Percentiles rank a stretch among this genome's conserved stretches.
phyloP scores from a whole-genome alignment of 2,797 vertebrate genomes.

The Telmatherina bonti region DNA sequence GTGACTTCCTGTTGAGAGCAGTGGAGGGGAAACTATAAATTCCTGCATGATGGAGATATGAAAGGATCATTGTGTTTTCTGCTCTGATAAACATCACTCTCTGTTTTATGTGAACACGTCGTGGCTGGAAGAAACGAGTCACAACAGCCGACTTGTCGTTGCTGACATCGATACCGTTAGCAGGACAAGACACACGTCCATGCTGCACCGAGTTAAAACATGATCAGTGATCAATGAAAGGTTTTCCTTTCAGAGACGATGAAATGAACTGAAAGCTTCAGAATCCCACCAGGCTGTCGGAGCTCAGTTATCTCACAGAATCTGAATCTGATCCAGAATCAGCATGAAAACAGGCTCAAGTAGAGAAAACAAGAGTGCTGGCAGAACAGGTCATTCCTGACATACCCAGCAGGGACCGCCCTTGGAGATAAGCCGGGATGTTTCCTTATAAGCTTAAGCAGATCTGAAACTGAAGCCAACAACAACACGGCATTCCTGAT shows the following conservation, averaged over 20 bases:
- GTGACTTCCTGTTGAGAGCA: constrained; percentile 66
- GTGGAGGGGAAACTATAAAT: constrained; percentile 56
- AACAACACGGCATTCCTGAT: background rate
- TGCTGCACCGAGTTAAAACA: too few species aligned
- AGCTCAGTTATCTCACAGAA: constrained; percentile 4
- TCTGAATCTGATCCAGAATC: constrained; percentile 16
- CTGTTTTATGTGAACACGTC: constrained; percentile 14
- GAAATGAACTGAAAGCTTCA: background rate
- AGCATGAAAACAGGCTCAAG: background rate
- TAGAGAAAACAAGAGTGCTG: background rate
- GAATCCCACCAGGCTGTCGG: background rate
- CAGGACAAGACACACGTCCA: background rate
- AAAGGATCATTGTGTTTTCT: constrained; percentile 45
- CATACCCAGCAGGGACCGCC: background rate
- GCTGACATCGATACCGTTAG: background rate
- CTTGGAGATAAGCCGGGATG: constrained; percentile 13
- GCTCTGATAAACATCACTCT: constrained; percentile 30
- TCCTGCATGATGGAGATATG: constrained; percentile 54
- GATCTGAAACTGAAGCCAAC: background rate
- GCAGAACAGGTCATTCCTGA: constrained; percentile 31
- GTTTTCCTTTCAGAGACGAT: background rate
- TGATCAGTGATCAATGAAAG: too few species aligned
- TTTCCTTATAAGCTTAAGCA: constrained; percentile 43
- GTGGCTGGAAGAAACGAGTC: constrained; percentile 8
- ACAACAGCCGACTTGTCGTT: background rate